Evolutionary conservation across 2,888 invertebrate species (phyloP), one percentile per base, ranked within the genome.

Genomic region (Hartigia nigra): DNA sequence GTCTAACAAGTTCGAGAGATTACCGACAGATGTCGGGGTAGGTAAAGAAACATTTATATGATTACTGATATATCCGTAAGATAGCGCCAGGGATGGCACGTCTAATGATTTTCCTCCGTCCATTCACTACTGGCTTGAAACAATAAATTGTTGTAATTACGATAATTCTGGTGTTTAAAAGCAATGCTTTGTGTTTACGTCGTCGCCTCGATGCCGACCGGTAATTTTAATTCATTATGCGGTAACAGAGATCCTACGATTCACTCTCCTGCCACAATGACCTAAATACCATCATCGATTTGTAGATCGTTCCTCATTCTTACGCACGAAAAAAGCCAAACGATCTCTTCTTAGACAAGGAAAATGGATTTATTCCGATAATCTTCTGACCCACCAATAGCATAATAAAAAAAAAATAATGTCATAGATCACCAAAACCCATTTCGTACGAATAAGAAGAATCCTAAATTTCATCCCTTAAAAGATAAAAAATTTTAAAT

Each of bases 111-210:
- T 76, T 75, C 74, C 36, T 31, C 69, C 76, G 31, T 31, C 72
- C 77, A 74, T 76, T 35, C 75, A 79, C 77, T 55, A 23, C 55
- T 55, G 55, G 55, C 83, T 75, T 74, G 83, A 76, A 85, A 88
- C 87, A 89, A 89, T 89, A 89, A 89, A 89, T 89, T 89, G 86
- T 88, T 85, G 87, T 88, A 89, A 90, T 89, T 89, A 88, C 86
- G 89, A 90, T 90, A 88, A 90, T 89, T 87, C 86, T 83, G 85
- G 86, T 83, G 85, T 87, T 89, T 85, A 85, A 86, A 55, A 84
- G 82, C 80, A 84, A 83, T 83, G 83, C 85, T 86, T 86, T 84
- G 86, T 85, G 82, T 88, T 88, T 86, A 88, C 83, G 84, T 84
- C 83, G 84, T 80, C 83, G 84, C 82, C 81, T 79, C 82, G 81